phyloP scores from a whole-genome alignment of 2,888 invertebrate genomes.

The Chalcosyrphus nemorum region DNA sequence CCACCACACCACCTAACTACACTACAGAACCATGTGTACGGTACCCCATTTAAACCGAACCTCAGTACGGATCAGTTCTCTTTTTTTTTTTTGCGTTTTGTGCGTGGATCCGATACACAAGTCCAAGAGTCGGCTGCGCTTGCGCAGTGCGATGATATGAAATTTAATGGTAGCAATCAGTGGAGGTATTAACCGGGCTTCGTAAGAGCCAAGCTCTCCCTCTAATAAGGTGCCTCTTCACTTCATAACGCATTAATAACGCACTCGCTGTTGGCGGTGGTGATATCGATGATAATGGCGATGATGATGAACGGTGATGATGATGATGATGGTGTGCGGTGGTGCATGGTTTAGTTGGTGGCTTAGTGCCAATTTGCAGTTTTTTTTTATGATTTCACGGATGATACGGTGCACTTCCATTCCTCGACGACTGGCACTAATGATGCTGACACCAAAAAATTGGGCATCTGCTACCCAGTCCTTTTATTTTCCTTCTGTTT shows the following conservation, averaged over 20 bases:
- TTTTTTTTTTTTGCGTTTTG: constrained; percentile 59
- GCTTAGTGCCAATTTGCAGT: constrained; percentile 69
- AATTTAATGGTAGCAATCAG: constrained; percentile 72
- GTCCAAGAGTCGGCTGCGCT: not conserved
- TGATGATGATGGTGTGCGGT: constrained; percentile 10
- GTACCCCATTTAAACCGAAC: constrained; percentile 35
- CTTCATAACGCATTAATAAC: constrained; percentile 73
- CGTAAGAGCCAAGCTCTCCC: constrained; percentile 61
- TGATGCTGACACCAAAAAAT: constrained; percentile 65
- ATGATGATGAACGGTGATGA: constrained; percentile 63
- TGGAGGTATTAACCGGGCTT: constrained; percentile 60
- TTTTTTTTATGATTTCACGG: constrained; percentile 59
- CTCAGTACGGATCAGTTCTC: constrained; percentile 46
- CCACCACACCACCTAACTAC: not conserved
- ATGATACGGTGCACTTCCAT: constrained; percentile 40
- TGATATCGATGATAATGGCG: constrained; percentile 59
- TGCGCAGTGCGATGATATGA: constrained; percentile 35
- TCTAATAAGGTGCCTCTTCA: constrained; percentile 72
- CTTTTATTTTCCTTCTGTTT: no score
- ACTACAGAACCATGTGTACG: not conserved
- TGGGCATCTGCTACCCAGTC: constrained; percentile 5
- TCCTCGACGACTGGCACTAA: constrained; percentile 52
- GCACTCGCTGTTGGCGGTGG: constrained; percentile 56
- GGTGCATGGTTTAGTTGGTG: constrained; percentile 39
- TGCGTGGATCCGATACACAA: constrained; percentile 69